These are phyloP conservation scores for Actinernus sp. DNA, from an alignment of 92 coral and sea anemone species.

Conservation along the genomic window DNA sequence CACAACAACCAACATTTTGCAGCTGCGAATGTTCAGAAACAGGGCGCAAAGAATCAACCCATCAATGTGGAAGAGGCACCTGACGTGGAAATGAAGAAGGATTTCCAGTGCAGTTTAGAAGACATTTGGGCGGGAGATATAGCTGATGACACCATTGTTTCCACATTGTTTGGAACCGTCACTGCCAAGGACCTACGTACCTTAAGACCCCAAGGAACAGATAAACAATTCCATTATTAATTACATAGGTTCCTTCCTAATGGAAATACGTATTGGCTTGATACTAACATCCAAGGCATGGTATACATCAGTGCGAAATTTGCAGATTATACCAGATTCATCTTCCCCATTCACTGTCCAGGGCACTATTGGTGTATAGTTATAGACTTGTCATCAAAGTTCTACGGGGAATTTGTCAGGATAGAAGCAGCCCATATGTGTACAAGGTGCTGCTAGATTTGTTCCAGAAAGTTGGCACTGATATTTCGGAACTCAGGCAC, in stretches of 20 bases:
- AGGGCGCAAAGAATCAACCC: slow-evolving; percentile 5
- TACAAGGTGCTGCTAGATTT: neutral
- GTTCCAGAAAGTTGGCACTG: neutral
- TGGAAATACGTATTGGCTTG: slow-evolving; percentile 3
- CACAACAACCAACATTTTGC: slow-evolving; percentile 10
- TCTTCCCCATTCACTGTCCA: slow-evolving; percentile 24
- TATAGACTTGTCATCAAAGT: slow-evolving; percentile 4
- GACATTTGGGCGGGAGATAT: slow-evolving; percentile 10
- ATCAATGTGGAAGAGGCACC: slow-evolving; percentile 13
- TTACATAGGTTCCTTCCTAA: slow-evolving; percentile 11
- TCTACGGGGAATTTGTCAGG: slow-evolving; percentile 20
- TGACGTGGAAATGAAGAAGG: neutral
- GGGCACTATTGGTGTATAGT: slow-evolving; percentile 37
- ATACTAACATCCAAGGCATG: neutral
- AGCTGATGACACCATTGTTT: slow-evolving; percentile 21
- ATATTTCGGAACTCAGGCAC: neutral
- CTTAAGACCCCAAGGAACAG: slow-evolving; percentile 6
- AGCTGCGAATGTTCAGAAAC: slow-evolving; percentile 6
- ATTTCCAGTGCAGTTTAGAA: slow-evolving; percentile 13
- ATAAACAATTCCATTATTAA: slow-evolving; percentile 11
- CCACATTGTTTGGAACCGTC: slow-evolving; percentile 11
- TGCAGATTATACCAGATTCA: slow-evolving; percentile 1
- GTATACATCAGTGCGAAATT: neutral
- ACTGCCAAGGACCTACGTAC: slow-evolving; percentile 15
- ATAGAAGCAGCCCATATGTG: neutral